These are phyloP conservation scores for Microctenopoma steveboyesi DNA, from an alignment of 2,797 vertebrate genomes.

Conservation along the genomic window DNA sequence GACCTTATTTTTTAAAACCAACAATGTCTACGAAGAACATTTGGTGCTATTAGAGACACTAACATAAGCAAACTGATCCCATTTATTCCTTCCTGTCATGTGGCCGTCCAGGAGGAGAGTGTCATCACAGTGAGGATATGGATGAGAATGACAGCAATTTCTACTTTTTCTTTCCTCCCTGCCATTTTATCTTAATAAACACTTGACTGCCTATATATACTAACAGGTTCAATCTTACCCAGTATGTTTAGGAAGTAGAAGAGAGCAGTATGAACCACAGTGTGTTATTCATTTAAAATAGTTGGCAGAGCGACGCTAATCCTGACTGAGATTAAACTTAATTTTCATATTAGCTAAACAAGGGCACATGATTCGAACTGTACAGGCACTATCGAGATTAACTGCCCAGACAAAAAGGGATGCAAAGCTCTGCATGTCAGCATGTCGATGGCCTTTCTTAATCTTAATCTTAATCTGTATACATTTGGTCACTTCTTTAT, in stretches of 20 bases:
- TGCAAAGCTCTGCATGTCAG: background rate
- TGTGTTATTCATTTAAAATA: constrained; percentile 41
- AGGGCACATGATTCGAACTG: constrained; percentile 37
- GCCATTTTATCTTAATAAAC: constrained; percentile 27
- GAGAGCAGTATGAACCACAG: constrained; percentile 35
- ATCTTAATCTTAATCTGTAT: background rate
- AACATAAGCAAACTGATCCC: constrained; percentile 24
- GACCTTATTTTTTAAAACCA: constrained; percentile 20
- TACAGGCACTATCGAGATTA: background rate
- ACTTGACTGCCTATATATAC: background rate
- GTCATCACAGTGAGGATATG: constrained; percentile 2
- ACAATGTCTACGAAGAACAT: constrained; percentile 48
- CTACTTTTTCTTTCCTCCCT: background rate
- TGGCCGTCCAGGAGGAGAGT: background rate
- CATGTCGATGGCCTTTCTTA: background rate
- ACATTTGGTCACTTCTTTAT: background rate
- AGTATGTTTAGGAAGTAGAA: constrained; percentile 26
- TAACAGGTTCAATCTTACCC: constrained; percentile 8
- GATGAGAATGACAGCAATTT: constrained; percentile 18
- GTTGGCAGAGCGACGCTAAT: constrained; percentile 36
- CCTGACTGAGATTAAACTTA: constrained; percentile 44
- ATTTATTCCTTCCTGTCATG: constrained; percentile 5
- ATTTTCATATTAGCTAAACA: constrained; percentile 56
- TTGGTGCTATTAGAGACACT: constrained; percentile 40
- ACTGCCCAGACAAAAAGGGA: background rate